Evolutionary conservation across 2,888 invertebrate species (phyloP), one percentile per base, ranked within the genome.

Genomic region (Leistus spinibarbis): DNA sequence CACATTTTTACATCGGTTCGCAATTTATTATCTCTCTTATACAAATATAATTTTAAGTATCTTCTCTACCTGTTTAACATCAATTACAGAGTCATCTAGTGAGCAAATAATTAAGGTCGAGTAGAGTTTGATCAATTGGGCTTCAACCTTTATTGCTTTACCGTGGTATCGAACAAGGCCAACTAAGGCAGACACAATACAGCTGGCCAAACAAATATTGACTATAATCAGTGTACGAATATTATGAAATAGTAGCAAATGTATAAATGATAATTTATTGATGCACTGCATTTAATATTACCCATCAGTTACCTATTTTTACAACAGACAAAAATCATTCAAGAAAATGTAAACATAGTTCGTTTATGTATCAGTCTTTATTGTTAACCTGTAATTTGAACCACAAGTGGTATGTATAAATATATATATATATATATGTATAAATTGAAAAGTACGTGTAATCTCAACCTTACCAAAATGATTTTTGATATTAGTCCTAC

Each of bases 261-360:
- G 40, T 1, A 2, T 63, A 16, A 57, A 23, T 10, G 65, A 40
- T 66, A 66, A 27, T 68, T 53, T 60, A 54, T 54, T 62, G 74
- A 63, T 17, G 53, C 23, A n/a, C 54, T 74, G 63, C 60, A 74
- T 63, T n/a, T 63, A 22, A 19, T 70, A 40, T 66, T 56, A 57
- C 57, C 56, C 27, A 56, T 23, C 65, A 60, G 10, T 60, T 22
- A 60, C 66, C 72, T 72, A 72, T 72, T 72, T 72, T 72, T 66
- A 72, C 22, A 64, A 13, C 23, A 7, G 20, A 40, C 65, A 56
- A 72, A 19, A 72, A 72, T 65, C 63, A 27, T 65, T 64, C 17
- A 66, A 63, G 66, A 72, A 73, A 73, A 73, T 73, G 73, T 73
- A 73, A 73, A 67, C 73, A 73, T n/a, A 67, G 67, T 23, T 72